These are phyloP conservation scores for Apteryx mantelli DNA, from an alignment of 2,113 vertebrate species.

Conservation along the genomic window DNA sequence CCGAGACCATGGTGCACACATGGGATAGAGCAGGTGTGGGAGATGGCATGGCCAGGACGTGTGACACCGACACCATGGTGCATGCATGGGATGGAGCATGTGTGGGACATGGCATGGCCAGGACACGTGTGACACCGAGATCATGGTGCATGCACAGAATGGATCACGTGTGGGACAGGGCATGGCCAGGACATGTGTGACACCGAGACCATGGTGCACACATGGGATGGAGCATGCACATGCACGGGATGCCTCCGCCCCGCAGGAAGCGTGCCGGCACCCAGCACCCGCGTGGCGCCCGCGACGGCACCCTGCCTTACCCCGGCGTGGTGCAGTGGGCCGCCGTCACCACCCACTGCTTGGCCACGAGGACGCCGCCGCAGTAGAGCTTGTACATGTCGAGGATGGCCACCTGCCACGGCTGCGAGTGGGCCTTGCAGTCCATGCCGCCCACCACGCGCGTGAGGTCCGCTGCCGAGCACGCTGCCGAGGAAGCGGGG, in stretches of 20 bases:
- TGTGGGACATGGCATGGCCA: neutral
- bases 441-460: neutral
- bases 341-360: neutral
- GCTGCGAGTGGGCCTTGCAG: neutral
- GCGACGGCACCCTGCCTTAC: neutral
- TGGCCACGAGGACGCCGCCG: neutral
- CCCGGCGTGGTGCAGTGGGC: slow-evolving; percentile 10
- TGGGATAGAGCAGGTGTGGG: too few relatives aligned
- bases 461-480: rapidly evolving
- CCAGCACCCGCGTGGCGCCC: rapidly evolving
- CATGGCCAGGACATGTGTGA: too few relatives aligned
- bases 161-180: rapidly evolving
- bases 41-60: rapidly evolving
- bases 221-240: too few relatives aligned
- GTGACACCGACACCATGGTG: neutral
- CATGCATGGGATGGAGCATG: neutral
- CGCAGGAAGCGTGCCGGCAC: too few relatives aligned
- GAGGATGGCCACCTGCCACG: neutral
- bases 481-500: rapidly evolving
- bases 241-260: too few relatives aligned
- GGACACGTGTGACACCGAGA: neutral
- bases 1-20: too few relatives aligned
- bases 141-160: neutral
- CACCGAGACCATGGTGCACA: neutral
- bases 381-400: slow-evolving; percentile 28